These are phyloP conservation scores for Styela plicata DNA, from an alignment of 23 tunicate species.

Conservation along the genomic window DNA sequence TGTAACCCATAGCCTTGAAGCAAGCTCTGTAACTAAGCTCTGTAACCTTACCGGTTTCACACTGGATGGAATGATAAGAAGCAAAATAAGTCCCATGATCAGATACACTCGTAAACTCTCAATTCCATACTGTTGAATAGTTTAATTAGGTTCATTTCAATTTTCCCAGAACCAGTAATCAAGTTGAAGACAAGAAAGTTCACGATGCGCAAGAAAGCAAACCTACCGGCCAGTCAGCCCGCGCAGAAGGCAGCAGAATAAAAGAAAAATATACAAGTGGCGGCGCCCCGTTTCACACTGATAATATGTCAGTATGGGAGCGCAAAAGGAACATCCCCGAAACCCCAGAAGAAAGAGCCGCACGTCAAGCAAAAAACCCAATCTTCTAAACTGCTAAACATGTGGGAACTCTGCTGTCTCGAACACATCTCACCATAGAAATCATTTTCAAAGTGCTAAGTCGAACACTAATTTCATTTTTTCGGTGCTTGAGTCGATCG, in stretches of 20 bases:
- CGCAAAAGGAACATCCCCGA: slow-evolving; percentile 3
- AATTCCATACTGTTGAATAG: no score
- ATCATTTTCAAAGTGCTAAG: no score
- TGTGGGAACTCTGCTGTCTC: no score
- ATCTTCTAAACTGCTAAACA: neutral
- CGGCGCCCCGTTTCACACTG: slow-evolving; percentile 66
- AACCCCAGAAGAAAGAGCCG: neutral
- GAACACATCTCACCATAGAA: neutral
- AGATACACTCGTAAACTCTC: no score
- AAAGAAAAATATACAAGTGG: slow-evolving; percentile 53
- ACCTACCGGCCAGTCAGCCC: neutral
- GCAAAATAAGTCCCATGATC: no score
- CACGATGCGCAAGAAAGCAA: neutral
- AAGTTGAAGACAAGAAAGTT: slow-evolving; percentile 4
- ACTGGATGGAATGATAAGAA: no score
- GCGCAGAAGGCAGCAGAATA: slow-evolving; percentile 38
- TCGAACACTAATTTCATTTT: no score
- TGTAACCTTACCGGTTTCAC: no score
- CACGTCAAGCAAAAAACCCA: neutral
- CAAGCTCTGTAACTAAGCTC: no score
- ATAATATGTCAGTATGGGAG: slow-evolving; percentile 39
- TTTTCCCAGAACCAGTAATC: slow-evolving; percentile 5
- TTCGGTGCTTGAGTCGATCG: no score
- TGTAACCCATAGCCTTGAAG: no score
- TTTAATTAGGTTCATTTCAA: no score